Evolutionary conservation across 2,113 vertebrate species (phyloP).

Genomic region (Burhinus bistriatus): DNA sequence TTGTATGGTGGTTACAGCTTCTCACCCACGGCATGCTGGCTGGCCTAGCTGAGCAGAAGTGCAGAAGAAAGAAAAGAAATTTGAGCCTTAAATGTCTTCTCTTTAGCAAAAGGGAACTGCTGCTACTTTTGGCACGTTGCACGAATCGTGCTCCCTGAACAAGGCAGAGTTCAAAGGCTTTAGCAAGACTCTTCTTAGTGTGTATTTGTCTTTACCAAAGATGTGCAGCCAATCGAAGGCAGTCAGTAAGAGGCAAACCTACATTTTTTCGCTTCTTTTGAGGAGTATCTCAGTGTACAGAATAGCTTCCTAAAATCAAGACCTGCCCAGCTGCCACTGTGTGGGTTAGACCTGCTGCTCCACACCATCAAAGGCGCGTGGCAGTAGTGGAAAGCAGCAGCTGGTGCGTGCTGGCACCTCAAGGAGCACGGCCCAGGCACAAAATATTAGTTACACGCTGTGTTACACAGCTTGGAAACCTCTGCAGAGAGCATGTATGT

Average conservation of each 20-base stretch:
- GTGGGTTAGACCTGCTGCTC: background rate
- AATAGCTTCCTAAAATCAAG: background rate
- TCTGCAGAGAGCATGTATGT: background rate
- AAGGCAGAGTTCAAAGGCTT: background rate
- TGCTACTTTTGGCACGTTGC: background rate
- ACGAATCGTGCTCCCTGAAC: background rate
- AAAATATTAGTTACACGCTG: background rate
- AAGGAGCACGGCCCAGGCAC: rapidly evolving
- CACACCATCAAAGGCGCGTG: rapidly evolving
- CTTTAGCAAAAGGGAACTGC: background rate
- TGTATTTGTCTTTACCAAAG: background rate
- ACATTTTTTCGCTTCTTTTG: background rate
- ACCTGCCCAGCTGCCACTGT: background rate
- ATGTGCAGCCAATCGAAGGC: rapidly evolving
- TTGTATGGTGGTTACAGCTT: background rate
- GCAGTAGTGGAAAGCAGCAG: background rate
- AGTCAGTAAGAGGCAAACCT: background rate
- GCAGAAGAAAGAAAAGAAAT: background rate
- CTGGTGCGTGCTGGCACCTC: background rate
- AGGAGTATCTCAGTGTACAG: background rate
- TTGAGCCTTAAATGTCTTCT: background rate
- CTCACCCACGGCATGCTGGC: background rate
- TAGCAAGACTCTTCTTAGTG: background rate
- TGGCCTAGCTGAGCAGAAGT: background rate
- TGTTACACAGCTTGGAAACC: background rate